phyloP scores from a whole-genome alignment of 2,888 invertebrate genomes.

The Acanthococcus lagerstroemiae region DNA sequence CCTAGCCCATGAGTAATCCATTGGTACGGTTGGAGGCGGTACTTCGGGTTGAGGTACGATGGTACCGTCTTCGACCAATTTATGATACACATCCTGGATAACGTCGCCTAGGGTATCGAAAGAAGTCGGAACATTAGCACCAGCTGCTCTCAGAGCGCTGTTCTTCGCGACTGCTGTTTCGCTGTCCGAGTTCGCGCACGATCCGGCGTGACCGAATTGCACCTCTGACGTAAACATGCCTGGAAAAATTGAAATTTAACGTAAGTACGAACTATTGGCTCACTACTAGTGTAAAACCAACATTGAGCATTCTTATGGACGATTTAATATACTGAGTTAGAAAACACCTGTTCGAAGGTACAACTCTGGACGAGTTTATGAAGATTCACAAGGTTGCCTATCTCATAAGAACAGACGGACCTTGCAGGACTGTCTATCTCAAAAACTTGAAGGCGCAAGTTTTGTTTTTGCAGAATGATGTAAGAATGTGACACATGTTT shows the following conservation, averaged over 20 bases:
- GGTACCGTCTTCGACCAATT: conserved; percentile 67
- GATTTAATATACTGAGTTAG: no score
- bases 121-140: conserved; percentile 82
- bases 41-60: conserved; percentile 83
- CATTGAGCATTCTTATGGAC: no score
- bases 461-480: no score
- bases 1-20: conserved; percentile 98
- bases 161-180: conserved; percentile 95
- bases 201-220: conserved; percentile 98
- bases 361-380: no score
- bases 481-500: no score
- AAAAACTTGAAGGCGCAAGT: no score
- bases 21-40: conserved; percentile 98
- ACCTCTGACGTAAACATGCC: conserved; percentile 79
- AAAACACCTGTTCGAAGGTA: no score
- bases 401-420: no score
- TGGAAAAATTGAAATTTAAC: no score
- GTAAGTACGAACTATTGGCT: neutral
- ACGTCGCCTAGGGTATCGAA: conserved; percentile 84
- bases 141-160: conserved; percentile 64
- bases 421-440: no score
- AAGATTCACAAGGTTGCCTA: no score
- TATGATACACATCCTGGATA: conserved; percentile 61
- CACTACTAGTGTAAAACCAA: neutral
- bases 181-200: conserved; percentile 84